A percentile compares a stretch with the other conserved stretches of the same genome.
phyloP scores from a whole-genome alignment of 2,888 invertebrate genomes.

The Corbicula japonica region DNA sequence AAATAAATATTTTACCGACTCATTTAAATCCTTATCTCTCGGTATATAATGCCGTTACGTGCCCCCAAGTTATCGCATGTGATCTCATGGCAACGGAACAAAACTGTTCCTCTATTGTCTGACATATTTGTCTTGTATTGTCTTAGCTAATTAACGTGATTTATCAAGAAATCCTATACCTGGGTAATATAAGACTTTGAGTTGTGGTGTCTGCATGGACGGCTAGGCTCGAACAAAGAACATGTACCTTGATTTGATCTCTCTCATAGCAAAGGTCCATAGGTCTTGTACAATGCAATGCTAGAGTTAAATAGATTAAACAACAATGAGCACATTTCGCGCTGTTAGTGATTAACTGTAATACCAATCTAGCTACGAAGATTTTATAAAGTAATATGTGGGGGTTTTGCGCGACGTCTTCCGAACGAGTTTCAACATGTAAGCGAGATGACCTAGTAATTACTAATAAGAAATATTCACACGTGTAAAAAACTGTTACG shows the following conservation, averaged over 20 bases:
- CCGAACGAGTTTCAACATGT: too few species aligned
- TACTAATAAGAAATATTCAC: too few species aligned
- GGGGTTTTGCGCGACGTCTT: too few species aligned
- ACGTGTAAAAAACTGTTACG: too few species aligned
- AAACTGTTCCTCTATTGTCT: conserved; percentile 3
- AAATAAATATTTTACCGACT: neutral
- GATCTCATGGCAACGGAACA: conserved; percentile 9
- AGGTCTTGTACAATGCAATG: too few species aligned
- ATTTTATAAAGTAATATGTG: too few species aligned
- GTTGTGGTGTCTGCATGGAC: conserved; percentile 5
- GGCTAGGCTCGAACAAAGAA: conserved; percentile 20
- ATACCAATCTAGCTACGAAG: too few species aligned
- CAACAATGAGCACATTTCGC: too few species aligned
- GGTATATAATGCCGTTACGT: conserved; percentile 3
- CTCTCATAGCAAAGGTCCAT: too few species aligned
- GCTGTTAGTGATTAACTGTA: too few species aligned
- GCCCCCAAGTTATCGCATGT: neutral
- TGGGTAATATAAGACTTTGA: conserved; percentile 3
- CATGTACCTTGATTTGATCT: neutral
- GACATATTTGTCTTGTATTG: conserved; percentile 5
- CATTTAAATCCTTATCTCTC: conserved; percentile 4
- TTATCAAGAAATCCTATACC: conserved; percentile 10
- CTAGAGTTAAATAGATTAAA: too few species aligned
- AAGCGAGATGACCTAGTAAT: too few species aligned
- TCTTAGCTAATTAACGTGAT: conserved; percentile 27